Conservation (phyloP, 1,140 invertebrate genomes). For the Leptinotarsa defecta region DNA sequence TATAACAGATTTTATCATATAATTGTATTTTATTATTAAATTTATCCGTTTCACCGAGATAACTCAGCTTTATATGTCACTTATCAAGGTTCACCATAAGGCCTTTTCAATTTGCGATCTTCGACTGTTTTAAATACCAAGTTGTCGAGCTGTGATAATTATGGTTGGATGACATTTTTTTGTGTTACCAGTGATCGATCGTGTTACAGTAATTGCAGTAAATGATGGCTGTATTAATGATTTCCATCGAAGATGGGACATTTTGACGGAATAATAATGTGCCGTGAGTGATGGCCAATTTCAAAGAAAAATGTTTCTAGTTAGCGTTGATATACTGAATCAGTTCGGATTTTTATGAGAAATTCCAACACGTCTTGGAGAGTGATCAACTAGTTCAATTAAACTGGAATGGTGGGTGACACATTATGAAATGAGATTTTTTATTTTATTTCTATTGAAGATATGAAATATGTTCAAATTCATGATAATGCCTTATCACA, state of each 20-base stretch:
- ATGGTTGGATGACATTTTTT: background rate
- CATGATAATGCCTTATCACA: no score
- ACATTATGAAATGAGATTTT: no score
- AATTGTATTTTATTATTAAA: conserved; percentile 23
- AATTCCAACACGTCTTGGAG: no score
- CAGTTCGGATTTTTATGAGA: background rate
- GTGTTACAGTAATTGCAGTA: conserved; percentile 10
- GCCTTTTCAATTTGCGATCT: background rate
- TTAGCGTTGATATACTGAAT: background rate
- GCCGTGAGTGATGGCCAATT: conserved; percentile 1
- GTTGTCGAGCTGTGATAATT: background rate
- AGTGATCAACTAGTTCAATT: no score
- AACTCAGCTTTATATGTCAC: conserved; percentile 18
- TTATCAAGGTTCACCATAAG: conserved; percentile 10
- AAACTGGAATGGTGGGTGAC: no score
- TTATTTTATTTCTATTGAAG: no score
- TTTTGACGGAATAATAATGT: conserved; percentile 10
- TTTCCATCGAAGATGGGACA: background rate
- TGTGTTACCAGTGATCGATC: background rate
- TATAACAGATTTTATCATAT: conserved; percentile 15
- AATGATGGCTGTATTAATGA: conserved; percentile 8
- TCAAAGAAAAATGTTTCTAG: background rate
- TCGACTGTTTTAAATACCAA: background rate
- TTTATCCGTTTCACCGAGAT: conserved; percentile 16
- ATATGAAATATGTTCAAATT: no score